Evolutionary conservation across 2,797 vertebrate genomes (phyloP).

Genomic region (Cheirogaleus major): DNA sequence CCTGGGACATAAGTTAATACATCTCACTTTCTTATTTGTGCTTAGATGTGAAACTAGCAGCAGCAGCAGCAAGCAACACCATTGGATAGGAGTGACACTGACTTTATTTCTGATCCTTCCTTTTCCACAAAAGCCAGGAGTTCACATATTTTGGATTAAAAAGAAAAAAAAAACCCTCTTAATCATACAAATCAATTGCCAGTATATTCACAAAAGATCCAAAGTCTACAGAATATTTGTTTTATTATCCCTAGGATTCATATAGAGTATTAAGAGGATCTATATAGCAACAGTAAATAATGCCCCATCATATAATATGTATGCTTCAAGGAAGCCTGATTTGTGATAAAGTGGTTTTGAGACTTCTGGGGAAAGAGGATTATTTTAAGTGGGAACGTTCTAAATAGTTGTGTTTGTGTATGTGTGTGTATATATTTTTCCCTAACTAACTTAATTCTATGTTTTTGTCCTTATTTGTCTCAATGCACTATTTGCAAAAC

Average conservation of each 20-base stretch:
- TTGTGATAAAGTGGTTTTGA: constrained; percentile 37
- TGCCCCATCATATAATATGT: background rate
- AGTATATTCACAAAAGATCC: constrained; percentile 5
- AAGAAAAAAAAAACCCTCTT: background rate
- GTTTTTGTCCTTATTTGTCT: background rate
- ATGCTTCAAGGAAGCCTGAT: background rate
- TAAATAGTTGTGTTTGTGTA: background rate
- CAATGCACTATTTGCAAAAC: background rate
- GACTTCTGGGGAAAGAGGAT: constrained; percentile 14
- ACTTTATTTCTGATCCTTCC: constrained; percentile 45
- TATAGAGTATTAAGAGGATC: background rate
- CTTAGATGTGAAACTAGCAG: constrained; percentile 34
- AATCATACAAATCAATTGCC: constrained; percentile 10
- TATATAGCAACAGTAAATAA: background rate
- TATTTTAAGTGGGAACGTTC: background rate
- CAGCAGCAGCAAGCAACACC: background rate
- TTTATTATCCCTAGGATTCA: constrained; percentile 15
- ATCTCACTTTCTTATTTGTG: constrained; percentile 48
- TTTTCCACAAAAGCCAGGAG: constrained; percentile 9
- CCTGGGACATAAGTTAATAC: background rate
- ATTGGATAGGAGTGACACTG: background rate
- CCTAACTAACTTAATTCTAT: background rate
- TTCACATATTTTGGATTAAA: background rate
- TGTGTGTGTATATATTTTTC: background rate
- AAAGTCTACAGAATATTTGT: constrained; percentile 16